These are phyloP conservation scores for Plagiodera versicolora DNA, from an alignment of 2,888 invertebrate genomes.

Conservation along the genomic window DNA sequence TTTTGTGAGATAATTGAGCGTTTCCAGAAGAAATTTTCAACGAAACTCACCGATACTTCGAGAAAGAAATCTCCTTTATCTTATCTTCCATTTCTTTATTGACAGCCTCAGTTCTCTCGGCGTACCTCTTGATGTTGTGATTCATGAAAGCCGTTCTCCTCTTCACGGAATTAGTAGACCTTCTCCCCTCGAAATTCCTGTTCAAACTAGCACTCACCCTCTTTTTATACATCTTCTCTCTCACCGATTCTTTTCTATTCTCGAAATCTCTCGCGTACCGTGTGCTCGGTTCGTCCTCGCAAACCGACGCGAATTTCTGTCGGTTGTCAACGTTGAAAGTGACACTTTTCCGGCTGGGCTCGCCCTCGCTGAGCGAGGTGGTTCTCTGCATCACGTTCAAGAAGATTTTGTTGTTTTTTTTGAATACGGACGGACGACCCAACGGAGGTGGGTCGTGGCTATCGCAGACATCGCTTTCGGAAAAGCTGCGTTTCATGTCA, in stretches of 20 bases:
- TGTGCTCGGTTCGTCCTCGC: constrained; percentile 10
- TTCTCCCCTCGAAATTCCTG: constrained; percentile 33
- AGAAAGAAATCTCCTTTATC: constrained; percentile 82
- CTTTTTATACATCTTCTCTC: constrained; percentile 29
- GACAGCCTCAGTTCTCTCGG: constrained; percentile 68
- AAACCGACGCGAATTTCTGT: not conserved
- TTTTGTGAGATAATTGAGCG: too few relatives aligned
- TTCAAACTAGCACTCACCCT: constrained; percentile 32
- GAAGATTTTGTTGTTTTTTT: constrained; percentile 22
- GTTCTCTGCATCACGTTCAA: constrained; percentile 18
- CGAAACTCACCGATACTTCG: constrained; percentile 72
- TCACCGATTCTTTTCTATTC: not conserved
- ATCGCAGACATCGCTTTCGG: not conserved
- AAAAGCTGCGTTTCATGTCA: constrained; percentile 7
- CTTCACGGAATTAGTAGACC: constrained; percentile 45
- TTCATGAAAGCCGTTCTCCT: constrained; percentile 70
- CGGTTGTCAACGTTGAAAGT: not conserved
- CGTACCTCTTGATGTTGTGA: constrained; percentile 66
- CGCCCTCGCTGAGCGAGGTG: constrained; percentile 15
- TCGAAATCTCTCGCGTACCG: not conserved
- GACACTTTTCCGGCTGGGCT: not conserved
- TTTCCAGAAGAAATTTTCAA: too few relatives aligned
- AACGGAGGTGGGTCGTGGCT: not conserved
- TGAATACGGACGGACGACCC: constrained; percentile 29
- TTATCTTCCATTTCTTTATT: constrained; percentile 78